Evolutionary conservation across 2,113 vertebrate species (phyloP).

Genomic region (Gopherus evgoodei): DNA sequence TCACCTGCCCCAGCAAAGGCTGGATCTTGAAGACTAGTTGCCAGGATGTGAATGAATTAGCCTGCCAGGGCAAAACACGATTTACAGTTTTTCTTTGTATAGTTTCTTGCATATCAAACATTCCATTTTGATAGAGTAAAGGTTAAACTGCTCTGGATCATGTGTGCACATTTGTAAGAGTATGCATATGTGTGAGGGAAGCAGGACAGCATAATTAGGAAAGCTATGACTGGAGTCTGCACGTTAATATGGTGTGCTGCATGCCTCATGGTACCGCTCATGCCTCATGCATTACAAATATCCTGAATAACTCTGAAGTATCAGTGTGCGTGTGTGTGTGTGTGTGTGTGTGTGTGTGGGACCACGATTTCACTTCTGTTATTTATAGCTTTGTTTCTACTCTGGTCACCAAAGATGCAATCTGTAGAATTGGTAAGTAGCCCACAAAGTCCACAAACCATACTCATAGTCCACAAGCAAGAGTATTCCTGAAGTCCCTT

Average conservation of each 20-base stretch:
- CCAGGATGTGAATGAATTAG: not conserved
- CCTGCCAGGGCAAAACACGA: not conserved
- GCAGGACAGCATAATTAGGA: constrained; percentile 27
- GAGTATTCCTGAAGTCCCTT: not conserved
- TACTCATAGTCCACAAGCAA: not conserved
- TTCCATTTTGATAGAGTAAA: constrained; percentile 25
- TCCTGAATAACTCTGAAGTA: constrained; percentile 24
- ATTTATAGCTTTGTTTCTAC: constrained; percentile 4
- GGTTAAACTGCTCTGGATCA: constrained; percentile 14
- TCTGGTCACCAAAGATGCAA: not conserved
- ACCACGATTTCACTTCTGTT: constrained; percentile 18
- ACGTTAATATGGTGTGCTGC: not conserved
- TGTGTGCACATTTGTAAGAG: not conserved
- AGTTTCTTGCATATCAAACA: not conserved
- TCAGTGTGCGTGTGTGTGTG: not conserved
- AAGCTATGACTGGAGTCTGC: constrained; percentile 34
- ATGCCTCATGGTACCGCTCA: not conserved
- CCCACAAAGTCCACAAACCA: not conserved
- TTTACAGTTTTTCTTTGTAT: not conserved
- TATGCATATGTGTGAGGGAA: not conserved
- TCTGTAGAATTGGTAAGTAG: not conserved
- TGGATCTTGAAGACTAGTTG: not conserved
- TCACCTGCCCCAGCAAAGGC: not conserved
- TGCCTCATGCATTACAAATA: constrained; percentile 17
- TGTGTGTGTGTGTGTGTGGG: not conserved